Evolutionary conservation across 1,140 invertebrate genomes (phyloP).

Genomic region (Arctopsyche grandis): DNA sequence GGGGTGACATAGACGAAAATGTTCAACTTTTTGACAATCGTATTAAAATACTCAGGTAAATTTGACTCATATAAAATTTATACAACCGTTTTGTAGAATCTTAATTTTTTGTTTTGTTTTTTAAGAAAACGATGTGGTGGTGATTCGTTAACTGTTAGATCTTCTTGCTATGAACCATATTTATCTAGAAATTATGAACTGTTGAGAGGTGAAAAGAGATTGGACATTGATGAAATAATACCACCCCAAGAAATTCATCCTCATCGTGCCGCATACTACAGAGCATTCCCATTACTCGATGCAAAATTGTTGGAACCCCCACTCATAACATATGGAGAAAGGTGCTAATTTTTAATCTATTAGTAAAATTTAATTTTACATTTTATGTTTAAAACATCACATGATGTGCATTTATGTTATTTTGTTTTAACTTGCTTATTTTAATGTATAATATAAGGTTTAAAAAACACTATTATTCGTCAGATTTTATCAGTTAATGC

Average conservation of each 20-base stretch:
- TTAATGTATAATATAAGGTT: too few species aligned
- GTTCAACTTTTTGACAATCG: slow-evolving; percentile 85
- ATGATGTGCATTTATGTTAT: neutral
- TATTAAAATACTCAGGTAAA: slow-evolving; percentile 78
- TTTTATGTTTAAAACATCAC: neutral
- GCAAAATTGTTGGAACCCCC: slow-evolving; percentile 80
- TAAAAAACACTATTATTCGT: too few species aligned
- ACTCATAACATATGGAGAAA: slow-evolving; percentile 57
- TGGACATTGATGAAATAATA: slow-evolving; percentile 80
- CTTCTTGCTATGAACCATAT: slow-evolving; percentile 82
- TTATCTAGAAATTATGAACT: slow-evolving; percentile 71
- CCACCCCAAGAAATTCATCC: slow-evolving; percentile 79
- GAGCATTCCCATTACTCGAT: slow-evolving; percentile 85
- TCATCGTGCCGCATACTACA: slow-evolving; percentile 75
- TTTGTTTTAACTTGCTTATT: neutral
- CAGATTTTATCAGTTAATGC: too few species aligned
- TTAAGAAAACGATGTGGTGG: slow-evolving; percentile 72
- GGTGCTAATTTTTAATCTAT: slow-evolving; percentile 47
- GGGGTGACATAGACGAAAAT: slow-evolving; percentile 84
- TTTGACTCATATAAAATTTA: slow-evolving; percentile 37
- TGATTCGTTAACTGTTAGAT: slow-evolving; percentile 77
- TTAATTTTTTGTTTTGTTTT: slow-evolving; percentile 2
- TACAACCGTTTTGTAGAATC: neutral
- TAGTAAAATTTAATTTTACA: too few species aligned
- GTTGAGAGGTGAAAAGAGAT: slow-evolving; percentile 65